Base-by-base conservation (phyloP, 37 sponge, comb jelly and placozoan genomes). In the Cladorhizidae sp. region DNA sequence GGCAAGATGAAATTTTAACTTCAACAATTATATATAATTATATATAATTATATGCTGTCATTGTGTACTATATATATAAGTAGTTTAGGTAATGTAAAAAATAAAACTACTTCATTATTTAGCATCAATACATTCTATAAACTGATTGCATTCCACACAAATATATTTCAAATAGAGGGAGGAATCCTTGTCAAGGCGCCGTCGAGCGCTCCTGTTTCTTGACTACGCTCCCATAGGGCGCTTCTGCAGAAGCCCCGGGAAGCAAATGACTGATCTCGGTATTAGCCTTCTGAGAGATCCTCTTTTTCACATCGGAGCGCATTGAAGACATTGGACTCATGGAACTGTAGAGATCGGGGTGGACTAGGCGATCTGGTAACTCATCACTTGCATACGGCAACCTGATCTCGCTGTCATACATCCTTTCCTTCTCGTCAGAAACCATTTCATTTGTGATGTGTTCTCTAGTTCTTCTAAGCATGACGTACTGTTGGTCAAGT, bases 261-360 rank as follows among this genome's bases (percentile, higher is more conserved):
- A 61, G 28, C 41, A 39, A 56, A 23, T 28, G 28, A 22, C 21
- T 40, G 7, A 38, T 42, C 33, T 41, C 54, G 0, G 21, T n/a
- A 23, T 29, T 12, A 3, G 0, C n/a, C 26, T 40, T 61, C n/a
- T n/a, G n/a, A 20, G 26, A 6, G 2, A 25, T 8, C 49, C n/a
- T 40, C 40, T 69, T 11, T 9, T 38, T 21, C 21, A 15, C 54
- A 18, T 11, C 15, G 9, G 40, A 7, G 40, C 5, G 38, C 21
- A 12, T 5, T 11, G 40, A 37, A 31, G 38, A 36, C 40, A 14
- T 37, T 37, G 5, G 40, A 12, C 70, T 52, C 15, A 52, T 52
- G 23, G 70, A 36, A 40, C 25, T 38, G 58, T 81, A 81, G 59
- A 58, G 43, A 55, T 81, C 43, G 0, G 82, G 82, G 64, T 81